A percentile compares a stretch with the other conserved stretches of the same genome.
phyloP scores from a whole-genome alignment of 2,797 vertebrate species.

The Sebastes minor region DNA sequence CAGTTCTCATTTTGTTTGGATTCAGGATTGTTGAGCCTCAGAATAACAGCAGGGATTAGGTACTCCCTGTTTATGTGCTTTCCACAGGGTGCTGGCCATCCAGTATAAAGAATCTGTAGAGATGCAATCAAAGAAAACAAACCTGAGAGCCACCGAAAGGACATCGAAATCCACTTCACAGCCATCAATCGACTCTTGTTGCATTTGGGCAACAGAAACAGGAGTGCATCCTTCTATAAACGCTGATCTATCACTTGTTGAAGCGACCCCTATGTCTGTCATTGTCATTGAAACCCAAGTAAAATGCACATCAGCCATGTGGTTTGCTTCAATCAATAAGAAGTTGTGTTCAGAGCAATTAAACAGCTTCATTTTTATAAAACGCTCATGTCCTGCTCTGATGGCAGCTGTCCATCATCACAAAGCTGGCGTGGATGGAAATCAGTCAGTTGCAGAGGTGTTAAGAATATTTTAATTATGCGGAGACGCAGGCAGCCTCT shows the following conservation, averaged over 20 bases:
- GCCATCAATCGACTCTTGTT: conserved; percentile 47
- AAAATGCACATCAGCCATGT: conserved; percentile 40
- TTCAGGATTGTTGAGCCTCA: conserved; percentile 56
- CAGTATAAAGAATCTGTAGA: conserved; percentile 50
- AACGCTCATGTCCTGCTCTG: not conserved
- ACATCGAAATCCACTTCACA: conserved; percentile 59
- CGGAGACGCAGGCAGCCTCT: not conserved
- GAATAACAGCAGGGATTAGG: conserved; percentile 53
- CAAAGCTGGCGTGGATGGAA: not conserved
- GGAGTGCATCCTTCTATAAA: conserved; percentile 4
- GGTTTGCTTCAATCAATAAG: conserved; percentile 51
- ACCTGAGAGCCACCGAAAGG: conserved; percentile 46
- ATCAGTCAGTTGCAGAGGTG: not conserved
- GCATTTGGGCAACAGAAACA: conserved; percentile 41
- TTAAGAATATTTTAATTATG: conserved; percentile 10
- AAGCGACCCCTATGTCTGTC: conserved; percentile 40
- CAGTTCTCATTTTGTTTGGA: conserved; percentile 66
- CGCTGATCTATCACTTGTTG: conserved; percentile 52
- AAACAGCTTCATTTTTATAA: conserved; percentile 8
- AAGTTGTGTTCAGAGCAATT: conserved; percentile 31
- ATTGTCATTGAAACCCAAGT: conserved; percentile 48
- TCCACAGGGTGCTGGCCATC: conserved; percentile 43
- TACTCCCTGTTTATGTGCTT: conserved; percentile 52
- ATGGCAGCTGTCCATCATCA: conserved; percentile 30
- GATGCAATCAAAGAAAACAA: conserved; percentile 63